Conservation (phyloP, 2,113 vertebrate genomes). For the Planiliza haematocheilus region DNA sequence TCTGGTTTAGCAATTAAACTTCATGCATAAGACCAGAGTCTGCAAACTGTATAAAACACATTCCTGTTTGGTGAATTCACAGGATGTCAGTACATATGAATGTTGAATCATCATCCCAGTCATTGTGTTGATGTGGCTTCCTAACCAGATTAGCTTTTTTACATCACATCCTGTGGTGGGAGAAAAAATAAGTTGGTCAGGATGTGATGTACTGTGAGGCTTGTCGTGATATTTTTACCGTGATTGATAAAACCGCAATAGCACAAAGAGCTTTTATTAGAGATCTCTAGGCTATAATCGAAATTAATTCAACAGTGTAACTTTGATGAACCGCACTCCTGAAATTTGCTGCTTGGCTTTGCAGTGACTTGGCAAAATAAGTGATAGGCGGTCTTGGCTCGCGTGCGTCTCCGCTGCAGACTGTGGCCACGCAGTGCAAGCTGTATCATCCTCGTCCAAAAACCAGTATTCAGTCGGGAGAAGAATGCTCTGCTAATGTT, state of each 20-base stretch:
- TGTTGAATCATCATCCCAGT: slow-evolving; percentile 51
- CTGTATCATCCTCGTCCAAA: slow-evolving; percentile 36
- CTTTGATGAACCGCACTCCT: slow-evolving; percentile 39
- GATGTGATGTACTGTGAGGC: slow-evolving; percentile 18
- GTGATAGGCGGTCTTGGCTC: slow-evolving; percentile 14
- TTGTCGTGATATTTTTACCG: background rate
- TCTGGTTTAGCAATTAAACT: slow-evolving; percentile 17
- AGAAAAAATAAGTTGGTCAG: slow-evolving; percentile 29
- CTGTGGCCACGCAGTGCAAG: slow-evolving; percentile 8
- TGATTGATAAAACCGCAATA: slow-evolving; percentile 34
- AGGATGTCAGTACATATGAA: slow-evolving; percentile 51
- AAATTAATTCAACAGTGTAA: slow-evolving; percentile 32
- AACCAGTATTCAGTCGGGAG: slow-evolving; percentile 31
- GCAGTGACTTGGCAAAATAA: slow-evolving; percentile 34
- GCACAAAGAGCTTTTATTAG: background rate
- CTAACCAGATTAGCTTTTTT: slow-evolving; percentile 27
- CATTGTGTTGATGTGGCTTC: slow-evolving; percentile 35
- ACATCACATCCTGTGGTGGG: slow-evolving; percentile 57
- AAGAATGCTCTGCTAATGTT: slow-evolving; percentile 28
- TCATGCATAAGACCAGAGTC: background rate
- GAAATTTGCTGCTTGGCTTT: slow-evolving; percentile 46
- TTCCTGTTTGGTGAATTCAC: slow-evolving; percentile 47
- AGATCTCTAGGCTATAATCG: background rate
- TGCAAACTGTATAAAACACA: slow-evolving; percentile 24
- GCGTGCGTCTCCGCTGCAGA: slow-evolving; percentile 29